These are phyloP conservation scores for Pegoplata infirma DNA, from an alignment of 2,888 invertebrate species.

Conservation along the genomic window DNA sequence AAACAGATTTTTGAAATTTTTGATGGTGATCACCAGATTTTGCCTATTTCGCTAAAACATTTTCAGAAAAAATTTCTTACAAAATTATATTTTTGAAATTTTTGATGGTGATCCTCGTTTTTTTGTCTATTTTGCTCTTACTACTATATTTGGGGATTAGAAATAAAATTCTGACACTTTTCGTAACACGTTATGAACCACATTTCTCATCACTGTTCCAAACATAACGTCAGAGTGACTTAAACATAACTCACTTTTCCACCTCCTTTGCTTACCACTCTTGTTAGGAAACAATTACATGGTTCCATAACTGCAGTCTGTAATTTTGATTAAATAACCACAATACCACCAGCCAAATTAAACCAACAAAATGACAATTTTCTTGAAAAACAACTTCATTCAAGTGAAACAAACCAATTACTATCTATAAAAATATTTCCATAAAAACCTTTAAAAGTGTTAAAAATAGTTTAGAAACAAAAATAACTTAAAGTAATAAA, in stretches of 20 bases:
- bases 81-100: no score
- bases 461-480: conserved; percentile 21
- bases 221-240: no score
- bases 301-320: conserved; percentile 34
- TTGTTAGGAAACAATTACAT: background rate
- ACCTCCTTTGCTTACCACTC: background rate
- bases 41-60: no score
- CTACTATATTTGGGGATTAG: no score
- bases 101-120: no score
- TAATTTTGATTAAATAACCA: conserved; percentile 11
- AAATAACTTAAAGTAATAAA: background rate
- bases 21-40: no score
- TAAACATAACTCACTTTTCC: background rate
- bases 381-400: conserved; percentile 27
- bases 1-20: no score
- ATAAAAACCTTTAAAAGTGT: conserved; percentile 48
- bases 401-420: conserved; percentile 24
- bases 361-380: conserved; percentile 19
- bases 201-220: no score
- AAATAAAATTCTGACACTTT: no score
- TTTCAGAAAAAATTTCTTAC: no score
- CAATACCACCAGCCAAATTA: conserved; percentile 2
- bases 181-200: no score
- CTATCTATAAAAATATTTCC: conserved; percentile 9
- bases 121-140: no score